Percentiles rank a stretch among this genome's conserved stretches.
Evolutionary conservation across 2,113 vertebrate species (phyloP).

Genomic region (Plestiodon gilberti): DNA sequence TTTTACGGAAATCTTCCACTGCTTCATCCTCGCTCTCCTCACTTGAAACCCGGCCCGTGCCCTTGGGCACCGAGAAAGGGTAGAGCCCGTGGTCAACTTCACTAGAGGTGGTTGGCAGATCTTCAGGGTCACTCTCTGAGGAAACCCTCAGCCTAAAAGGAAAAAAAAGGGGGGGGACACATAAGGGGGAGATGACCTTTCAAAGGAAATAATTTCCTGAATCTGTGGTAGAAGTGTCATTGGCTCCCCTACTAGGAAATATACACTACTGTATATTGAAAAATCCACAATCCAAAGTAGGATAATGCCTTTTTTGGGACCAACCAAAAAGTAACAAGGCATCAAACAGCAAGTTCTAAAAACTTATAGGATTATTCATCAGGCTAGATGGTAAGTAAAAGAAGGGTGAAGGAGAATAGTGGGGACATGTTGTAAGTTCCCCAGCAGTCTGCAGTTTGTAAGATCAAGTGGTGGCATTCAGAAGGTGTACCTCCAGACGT

Average conservation of each 20-base stretch:
- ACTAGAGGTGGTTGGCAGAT: conserved; percentile 70
- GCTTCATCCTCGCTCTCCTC: conserved; percentile 89
- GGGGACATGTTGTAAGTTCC: too few species aligned
- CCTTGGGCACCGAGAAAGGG: conserved; percentile 76
- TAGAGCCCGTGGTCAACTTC: conserved; percentile 75
- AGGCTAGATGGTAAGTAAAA: too few species aligned
- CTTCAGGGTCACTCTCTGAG: conserved; percentile 81
- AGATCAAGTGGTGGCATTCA: too few species aligned
- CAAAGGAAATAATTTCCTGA: neutral
- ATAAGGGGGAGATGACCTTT: neutral
- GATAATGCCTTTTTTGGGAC: neutral
- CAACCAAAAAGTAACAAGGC: too few species aligned
- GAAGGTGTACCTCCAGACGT: too few species aligned
- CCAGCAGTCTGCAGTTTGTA: too few species aligned
- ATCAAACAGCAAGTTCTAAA: too few species aligned
- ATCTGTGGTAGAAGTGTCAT: neutral
- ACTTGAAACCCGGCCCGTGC: conserved; percentile 81
- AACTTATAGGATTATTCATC: too few species aligned
- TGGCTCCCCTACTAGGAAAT: neutral
- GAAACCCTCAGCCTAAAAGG: conserved; percentile 69
- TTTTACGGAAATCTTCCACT: conserved; percentile 71
- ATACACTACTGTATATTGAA: neutral
- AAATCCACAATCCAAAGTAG: neutral
- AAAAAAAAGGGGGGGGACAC: neutral
- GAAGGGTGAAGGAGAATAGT: too few species aligned